Evolutionary conservation across 2,888 invertebrate species (phyloP).

Genomic region (Polydrusus pterygomalis): DNA sequence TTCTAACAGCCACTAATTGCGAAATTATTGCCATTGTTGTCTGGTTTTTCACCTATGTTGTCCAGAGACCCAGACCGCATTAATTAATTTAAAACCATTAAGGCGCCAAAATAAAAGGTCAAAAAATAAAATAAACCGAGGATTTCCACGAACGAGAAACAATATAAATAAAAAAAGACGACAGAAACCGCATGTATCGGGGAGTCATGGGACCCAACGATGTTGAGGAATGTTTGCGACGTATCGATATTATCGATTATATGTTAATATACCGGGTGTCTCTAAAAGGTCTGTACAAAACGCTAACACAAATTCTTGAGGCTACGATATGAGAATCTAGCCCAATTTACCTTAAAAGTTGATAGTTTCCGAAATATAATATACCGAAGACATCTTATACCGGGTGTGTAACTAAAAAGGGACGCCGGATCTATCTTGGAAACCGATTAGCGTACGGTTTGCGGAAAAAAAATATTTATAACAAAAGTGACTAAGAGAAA

Average conservation of each 20-base stretch:
- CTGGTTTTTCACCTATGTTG: constrained; percentile 28
- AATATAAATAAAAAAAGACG: constrained; percentile 17
- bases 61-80: constrained; percentile 22
- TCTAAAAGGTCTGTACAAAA: no score
- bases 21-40: constrained; percentile 27
- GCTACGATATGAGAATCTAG: no score
- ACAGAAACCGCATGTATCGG: constrained; percentile 1
- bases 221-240: background rate
- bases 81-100: constrained; percentile 27
- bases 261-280: no score
- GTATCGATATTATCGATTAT: background rate
- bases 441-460: no score
- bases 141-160: constrained; percentile 32
- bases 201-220: constrained; percentile 21
- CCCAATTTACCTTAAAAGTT: no score
- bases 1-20: constrained; percentile 1
- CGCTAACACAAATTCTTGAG: no score
- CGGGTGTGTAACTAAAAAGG: no score
- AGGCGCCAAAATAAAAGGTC: constrained; percentile 29
- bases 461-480: no score
- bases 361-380: no score
- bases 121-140: constrained; percentile 20
- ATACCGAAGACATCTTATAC: no score
- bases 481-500: no score
- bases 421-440: no score